phyloP scores from a whole-genome alignment of 1,140 invertebrate species.

The Tachypleus tridentatus region DNA sequence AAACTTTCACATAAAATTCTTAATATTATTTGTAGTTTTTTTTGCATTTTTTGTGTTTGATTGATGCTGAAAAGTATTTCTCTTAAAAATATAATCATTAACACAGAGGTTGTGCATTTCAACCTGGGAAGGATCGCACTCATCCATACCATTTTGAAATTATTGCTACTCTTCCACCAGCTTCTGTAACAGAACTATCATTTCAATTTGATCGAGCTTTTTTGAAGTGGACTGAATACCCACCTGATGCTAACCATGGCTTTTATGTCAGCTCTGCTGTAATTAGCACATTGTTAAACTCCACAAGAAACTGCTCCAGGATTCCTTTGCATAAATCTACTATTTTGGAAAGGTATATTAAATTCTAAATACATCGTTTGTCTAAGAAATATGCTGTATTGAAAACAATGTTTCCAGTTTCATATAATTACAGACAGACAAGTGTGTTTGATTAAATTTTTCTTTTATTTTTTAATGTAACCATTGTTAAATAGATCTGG shows the following conservation, averaged over 20 bases:
- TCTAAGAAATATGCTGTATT: no score
- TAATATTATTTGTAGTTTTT: neutral
- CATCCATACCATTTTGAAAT: constrained; percentile 83
- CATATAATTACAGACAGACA: no score
- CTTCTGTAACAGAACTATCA: constrained; percentile 64
- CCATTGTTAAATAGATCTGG: no score
- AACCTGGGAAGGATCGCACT: constrained; percentile 68
- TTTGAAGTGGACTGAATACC: constrained; percentile 97
- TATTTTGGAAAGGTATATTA: neutral
- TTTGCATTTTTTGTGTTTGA: constrained; percentile 9
- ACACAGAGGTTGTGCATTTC: constrained; percentile 40
- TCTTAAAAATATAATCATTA: no score
- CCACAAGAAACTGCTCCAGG: constrained; percentile 7
- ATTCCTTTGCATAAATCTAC: neutral
- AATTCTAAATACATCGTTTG: neutral
- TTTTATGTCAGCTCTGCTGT: constrained; percentile 83
- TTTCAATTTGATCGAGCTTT: constrained; percentile 89
- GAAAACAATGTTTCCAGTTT: no score
- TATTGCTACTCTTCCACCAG: constrained; percentile 59
- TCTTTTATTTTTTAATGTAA: no score
- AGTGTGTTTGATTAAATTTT: no score
- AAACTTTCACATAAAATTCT: neutral
- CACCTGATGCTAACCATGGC: constrained; percentile 97
- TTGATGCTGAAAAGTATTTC: no score
- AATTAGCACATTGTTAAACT: constrained; percentile 42